Percentiles rank a stretch among this genome's conserved stretches.
phyloP scores from a whole-genome alignment of 2,113 vertebrate species.

The Rhinoptilus africanus region DNA sequence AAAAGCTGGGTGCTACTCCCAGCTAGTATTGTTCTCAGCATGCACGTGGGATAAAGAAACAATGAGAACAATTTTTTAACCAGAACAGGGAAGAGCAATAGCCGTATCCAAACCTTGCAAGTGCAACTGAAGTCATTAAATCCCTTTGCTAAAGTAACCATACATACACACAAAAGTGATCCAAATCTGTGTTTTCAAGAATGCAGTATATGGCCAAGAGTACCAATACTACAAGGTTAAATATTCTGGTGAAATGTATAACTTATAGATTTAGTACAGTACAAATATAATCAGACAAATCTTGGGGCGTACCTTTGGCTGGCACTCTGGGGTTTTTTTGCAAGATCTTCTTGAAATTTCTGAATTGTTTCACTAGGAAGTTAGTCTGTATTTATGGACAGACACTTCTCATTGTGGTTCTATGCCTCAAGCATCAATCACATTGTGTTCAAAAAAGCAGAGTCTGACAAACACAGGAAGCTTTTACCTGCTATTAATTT shows the following conservation, averaged over 20 bases:
- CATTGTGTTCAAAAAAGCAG: neutral
- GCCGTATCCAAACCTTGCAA: neutral
- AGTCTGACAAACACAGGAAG: neutral
- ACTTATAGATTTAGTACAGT: neutral
- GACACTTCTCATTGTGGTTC: neutral
- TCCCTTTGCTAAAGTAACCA: neutral
- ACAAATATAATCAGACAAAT: neutral
- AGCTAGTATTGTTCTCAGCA: neutral
- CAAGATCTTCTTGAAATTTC: neutral
- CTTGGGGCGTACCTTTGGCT: neutral
- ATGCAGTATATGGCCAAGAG: neutral
- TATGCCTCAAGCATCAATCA: neutral
- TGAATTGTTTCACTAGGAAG: neutral
- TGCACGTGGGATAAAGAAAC: neutral
- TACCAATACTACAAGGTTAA: neutral
- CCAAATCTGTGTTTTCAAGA: neutral
- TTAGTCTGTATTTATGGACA: neutral
- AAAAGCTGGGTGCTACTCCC: neutral
- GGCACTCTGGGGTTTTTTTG: neutral
- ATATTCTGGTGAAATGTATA: neutral
- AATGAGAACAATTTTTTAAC: neutral
- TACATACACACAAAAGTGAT: neutral
- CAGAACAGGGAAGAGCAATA: neutral
- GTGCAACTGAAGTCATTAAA: neutral
- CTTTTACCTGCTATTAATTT: neutral